Conservation (phyloP, 2,113 vertebrate species). For the Nothoprocta perdicaria region DNA sequence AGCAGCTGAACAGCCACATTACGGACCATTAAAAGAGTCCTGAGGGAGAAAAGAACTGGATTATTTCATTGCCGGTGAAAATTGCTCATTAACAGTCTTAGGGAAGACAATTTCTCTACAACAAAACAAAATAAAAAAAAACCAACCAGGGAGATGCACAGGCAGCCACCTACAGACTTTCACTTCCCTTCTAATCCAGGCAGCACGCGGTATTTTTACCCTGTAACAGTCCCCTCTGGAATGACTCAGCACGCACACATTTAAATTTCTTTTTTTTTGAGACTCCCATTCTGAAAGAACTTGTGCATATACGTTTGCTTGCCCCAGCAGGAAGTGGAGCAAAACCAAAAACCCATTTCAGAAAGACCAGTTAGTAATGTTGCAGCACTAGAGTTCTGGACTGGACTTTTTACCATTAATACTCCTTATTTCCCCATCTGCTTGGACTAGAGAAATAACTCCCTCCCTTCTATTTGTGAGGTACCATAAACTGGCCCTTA, state of each 20-base stretch:
- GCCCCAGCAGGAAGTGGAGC: not conserved
- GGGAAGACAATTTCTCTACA: not conserved
- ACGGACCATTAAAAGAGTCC: not conserved
- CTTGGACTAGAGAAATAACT: not conserved
- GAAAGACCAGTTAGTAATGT: not conserved
- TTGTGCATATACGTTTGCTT: not conserved
- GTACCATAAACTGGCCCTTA: not conserved
- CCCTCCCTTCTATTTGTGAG: not conserved
- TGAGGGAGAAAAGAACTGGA: not conserved
- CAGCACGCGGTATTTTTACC: not conserved
- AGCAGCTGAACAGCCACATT: not conserved
- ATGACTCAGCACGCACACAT: not conserved
- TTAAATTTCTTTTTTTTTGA: not conserved
- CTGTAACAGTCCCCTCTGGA: not conserved
- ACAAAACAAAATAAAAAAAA: too few species aligned
- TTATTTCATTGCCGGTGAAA: constrained; percentile 7
- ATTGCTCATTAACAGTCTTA: not conserved
- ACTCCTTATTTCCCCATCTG: not conserved
- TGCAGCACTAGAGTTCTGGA: not conserved
- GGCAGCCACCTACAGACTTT: not conserved
- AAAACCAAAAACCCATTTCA: not conserved
- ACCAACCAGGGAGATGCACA: not conserved
- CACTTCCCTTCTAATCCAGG: not conserved
- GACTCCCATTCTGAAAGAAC: not conserved
- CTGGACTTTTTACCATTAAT: not conserved